Base-by-base conservation (phyloP, 2,888 invertebrate species). In the Azorinus chamasolen region DNA sequence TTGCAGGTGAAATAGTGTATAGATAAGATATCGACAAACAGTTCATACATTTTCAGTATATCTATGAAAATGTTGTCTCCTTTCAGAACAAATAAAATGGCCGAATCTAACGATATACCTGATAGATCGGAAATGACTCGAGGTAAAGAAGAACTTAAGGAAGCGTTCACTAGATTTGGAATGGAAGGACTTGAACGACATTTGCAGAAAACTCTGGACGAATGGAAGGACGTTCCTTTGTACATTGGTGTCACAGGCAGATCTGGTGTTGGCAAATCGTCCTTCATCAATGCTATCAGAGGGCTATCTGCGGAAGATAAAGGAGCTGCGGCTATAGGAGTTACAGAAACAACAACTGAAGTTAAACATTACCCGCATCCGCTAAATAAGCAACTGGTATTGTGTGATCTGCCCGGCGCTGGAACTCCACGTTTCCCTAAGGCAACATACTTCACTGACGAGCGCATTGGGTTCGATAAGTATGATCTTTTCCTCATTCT, bases 361-460 rank as follows among this genome's bases (percentile, higher is more conserved):
- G 57, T 41, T 10, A 59, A 59, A 43, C 20, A 50, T 14, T 77
- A 54, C 43, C 27, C 25, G 27, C 55, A 77, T 51, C 72, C 77
- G 12, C 27, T 46, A 18, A 25, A 76, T 10, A 12, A 12, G 1
- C 70, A 70, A 12, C 24, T 76, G 18, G 22, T 22, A 16, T 59
- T 71, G 22, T 71, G 65, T 61, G 76, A 76, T 58, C 39, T 75
- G 10, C 75, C 75, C 2, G 75, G 75, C 16, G 69, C 53, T 14
- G 74, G 74, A 14, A 74, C 74, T 10, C 37, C 55, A n/a, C 39
- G 39, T 24, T 72, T 61, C 39, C 61, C 61, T n/a, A 46, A 37
- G 32, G 22, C 57, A 24, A 45, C 37, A 10, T 77, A 66, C 57
- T 27, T 66, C n/a, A 39, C 25, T 55, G 18, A 53, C 4, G 14